A percentile compares a stretch with the other conserved stretches of the same genome.
These are phyloP conservation scores for Tipula lateralis DNA, from an alignment of 2,888 invertebrate species.

Conservation along the genomic window DNA sequence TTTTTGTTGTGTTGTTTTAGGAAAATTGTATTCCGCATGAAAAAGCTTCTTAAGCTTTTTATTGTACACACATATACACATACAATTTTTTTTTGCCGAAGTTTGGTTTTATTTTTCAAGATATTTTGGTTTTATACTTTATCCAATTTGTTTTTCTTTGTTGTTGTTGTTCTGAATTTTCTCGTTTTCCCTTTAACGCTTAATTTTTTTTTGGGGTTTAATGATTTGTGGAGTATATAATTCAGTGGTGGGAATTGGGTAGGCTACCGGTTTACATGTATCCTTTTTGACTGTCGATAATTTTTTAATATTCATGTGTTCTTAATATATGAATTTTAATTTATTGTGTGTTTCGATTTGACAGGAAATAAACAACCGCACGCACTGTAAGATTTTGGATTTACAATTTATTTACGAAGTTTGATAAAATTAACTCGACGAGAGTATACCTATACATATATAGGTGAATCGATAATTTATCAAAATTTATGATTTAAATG, in stretches of 20 bases:
- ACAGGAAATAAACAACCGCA: no score
- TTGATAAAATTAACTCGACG: no score
- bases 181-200: neutral
- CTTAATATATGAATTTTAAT: neutral
- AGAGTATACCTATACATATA: no score
- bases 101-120: neutral
- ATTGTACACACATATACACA: no score
- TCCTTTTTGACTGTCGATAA: neutral
- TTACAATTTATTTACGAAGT: no score
- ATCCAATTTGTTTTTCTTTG: neutral
- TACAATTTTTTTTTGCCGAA: neutral
- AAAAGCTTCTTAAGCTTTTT: slow-evolving; percentile 11
- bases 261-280: neutral
- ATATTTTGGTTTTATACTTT: neutral
- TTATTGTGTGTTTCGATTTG: neutral
- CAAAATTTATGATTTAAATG: no score
- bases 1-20: neutral
- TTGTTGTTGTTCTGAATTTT: neutral
- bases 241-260: neutral
- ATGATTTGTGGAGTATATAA: neutral
- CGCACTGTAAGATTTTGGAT: no score
- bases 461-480: no score
- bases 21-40: slow-evolving; percentile 1
- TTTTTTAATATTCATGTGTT: neutral
- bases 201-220: neutral